A percentile compares a stretch with the other conserved stretches of the same genome.
Evolutionary conservation across 64 coral and sea anemone genomes (phyloP).

Genomic region (Pocillopora verrucosa): DNA sequence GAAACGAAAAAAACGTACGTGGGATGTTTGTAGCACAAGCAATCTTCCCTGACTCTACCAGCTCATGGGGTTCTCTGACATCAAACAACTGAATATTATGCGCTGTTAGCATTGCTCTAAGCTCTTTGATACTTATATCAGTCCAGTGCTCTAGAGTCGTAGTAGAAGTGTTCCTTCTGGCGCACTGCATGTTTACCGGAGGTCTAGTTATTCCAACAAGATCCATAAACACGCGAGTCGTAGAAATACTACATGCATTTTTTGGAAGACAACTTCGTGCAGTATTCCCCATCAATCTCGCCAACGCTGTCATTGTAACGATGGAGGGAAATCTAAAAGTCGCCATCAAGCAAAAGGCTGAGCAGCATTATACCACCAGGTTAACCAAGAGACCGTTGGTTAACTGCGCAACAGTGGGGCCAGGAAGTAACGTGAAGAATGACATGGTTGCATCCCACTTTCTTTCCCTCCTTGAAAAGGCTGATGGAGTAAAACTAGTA

Average conservation of each 20-base stretch:
- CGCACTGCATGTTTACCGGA: slow-evolving; percentile 16
- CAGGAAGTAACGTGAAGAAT: background rate
- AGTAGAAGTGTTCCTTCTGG: slow-evolving; percentile 28
- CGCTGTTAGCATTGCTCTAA: slow-evolving; percentile 36
- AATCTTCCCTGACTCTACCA: slow-evolving; percentile 76
- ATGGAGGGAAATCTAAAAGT: background rate
- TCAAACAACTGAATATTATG: slow-evolving; percentile 64
- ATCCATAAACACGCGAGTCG: background rate
- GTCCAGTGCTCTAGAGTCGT: slow-evolving; percentile 43
- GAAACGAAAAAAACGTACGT: slow-evolving; percentile 44
- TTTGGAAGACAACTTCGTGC: slow-evolving; percentile 11
- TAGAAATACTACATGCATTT: background rate
- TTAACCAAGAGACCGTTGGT: background rate
- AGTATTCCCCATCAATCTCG: background rate
- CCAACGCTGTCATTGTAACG: slow-evolving; percentile 13
- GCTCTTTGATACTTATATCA: slow-evolving; percentile 55
- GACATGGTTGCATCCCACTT: background rate
- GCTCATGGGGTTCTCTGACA: slow-evolving; percentile 84
- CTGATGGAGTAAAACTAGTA: background rate
- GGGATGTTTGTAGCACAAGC: slow-evolving; percentile 75
- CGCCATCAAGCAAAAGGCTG: background rate
- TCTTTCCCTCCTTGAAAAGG: background rate
- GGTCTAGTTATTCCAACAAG: background rate
- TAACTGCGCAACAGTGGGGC: no score
- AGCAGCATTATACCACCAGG: background rate